Evolutionary conservation across 2,797 vertebrate genomes (phyloP), one percentile per base, ranked within the genome.

Genomic region (Myoxocephalus aenaeus): DNA sequence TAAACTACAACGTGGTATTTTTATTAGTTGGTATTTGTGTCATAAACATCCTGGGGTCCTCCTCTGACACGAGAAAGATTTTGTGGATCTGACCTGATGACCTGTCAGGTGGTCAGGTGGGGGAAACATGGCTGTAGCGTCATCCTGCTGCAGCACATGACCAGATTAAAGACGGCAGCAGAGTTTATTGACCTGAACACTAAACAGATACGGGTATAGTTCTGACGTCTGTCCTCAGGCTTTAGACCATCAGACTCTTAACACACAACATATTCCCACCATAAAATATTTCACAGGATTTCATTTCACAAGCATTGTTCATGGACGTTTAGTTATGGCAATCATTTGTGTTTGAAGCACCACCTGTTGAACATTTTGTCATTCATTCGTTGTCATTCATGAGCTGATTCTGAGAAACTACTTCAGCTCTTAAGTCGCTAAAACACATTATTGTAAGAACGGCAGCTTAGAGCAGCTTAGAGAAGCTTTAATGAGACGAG

Each of bases 111-210:
- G 70, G 20, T 66, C 18, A 65, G 34, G 54, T n/a, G 71, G 18
- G n/a, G 32, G 38, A 54, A 85, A 78, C 57, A 29, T 79, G 34
- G 25, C 44, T 4, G 72, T 86, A 77, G 77, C 46, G 48, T 80
- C 72, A 73, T 9, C 22, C 18, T n/a, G 8, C 46, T 63, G 59
- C 36, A 61, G 73, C 71, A 62, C 61, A 69, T 44, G 58, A 87
- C 70, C 59, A 73, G 82, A 86, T 89, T 87, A 85, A 14, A 56
- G 32, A 14, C 57, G 27, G 58, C 14, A 69, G 65, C 54, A 59
- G 44, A 38, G 27, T 40, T 5, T 42, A 14, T 54, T 17, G 44
- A 73, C 0, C 75, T 53, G 62, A 42, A 14, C 4, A 2, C 40
- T 42, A 22, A 40, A 6, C 40, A 59, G 4, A 15, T 3, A 15